Conservation (phyloP, 2,797 vertebrate genomes). For the Pseudochirops cupreus region DNA sequence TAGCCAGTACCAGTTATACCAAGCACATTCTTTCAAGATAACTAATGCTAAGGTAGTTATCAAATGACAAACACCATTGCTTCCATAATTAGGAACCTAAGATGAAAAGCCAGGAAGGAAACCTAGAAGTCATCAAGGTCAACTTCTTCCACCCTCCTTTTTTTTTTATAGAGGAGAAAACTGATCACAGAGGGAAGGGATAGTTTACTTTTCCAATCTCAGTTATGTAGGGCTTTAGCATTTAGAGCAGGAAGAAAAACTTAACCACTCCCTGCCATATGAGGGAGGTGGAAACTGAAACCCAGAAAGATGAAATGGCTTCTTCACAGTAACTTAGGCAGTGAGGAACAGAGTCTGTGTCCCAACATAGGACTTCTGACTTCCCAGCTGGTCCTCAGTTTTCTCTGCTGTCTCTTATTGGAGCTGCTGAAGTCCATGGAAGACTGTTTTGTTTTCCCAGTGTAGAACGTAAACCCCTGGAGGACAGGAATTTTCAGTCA, state of each 20-base stretch:
- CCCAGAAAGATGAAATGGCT: background rate
- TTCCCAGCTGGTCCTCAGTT: background rate
- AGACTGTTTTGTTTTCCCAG: background rate
- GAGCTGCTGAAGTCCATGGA: background rate
- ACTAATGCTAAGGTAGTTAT: background rate
- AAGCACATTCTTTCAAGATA: background rate
- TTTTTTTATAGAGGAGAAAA: background rate
- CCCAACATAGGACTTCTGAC: background rate
- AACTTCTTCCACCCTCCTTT: background rate
- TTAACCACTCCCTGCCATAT: background rate
- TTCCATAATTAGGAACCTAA: background rate
- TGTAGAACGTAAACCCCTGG: background rate
- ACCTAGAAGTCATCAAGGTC: background rate
- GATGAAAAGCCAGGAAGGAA: background rate
- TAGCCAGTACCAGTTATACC: background rate
- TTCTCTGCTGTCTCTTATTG: background rate
- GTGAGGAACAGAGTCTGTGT: background rate
- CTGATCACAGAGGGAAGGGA: background rate
- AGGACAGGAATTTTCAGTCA: background rate
- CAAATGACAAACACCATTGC: background rate
- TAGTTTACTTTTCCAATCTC: background rate
- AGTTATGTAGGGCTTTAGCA: background rate
- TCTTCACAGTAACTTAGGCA: background rate
- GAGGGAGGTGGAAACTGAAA: background rate
- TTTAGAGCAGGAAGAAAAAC: background rate